Base-by-base conservation (phyloP, 2,888 invertebrate genomes). In the Limenitis arthemis region DNA sequence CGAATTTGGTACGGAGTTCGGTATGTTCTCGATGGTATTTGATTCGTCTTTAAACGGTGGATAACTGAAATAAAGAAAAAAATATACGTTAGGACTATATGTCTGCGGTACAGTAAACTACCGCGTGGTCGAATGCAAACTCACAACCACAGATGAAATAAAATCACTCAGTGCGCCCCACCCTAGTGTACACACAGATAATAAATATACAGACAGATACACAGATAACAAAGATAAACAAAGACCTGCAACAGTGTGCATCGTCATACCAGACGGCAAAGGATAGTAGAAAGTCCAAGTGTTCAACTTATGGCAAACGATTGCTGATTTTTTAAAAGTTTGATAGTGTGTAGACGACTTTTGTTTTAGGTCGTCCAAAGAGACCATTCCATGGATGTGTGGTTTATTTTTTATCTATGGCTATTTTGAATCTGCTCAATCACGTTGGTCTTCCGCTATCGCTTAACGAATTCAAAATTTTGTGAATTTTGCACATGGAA, bases 261-360 rank as follows among this genome's bases (percentile, higher is more conserved):
- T 90, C 66, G 80, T 88, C 55, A 81, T 90, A 73, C 89, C 89
- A 1, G 75, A 87, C 49, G 88, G 87, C 42, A 88, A 88, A 61
- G 88, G 88, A 63, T 86, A 86, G 78, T 66, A 68, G 57, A 67
- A 65, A 59, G 65, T 60, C n/a, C n/a, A 52, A 43, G 47, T 59
- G 56, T 61, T 61, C 43, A 56, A 49, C 51, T 52, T 53, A 37
- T 39, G 48, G 34, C 20, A 51, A 49, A 38, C 36, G 47, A 38
- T 46, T 47, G 49, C 37, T 46, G 41, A n/a, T 46, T 54, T 48
- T 49, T 47, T 43, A 40, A 46, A 32, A 47, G 49, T 48, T 49
- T 39, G 44, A n/a, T 38, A 38, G 47, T 49, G 56, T 56, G 51
- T 51, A 48, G 54, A 51, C 49, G 51, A 51, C 54, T n/a, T 51